These are phyloP conservation scores for Malaclemys terrapin DNA, from an alignment of 2,113 vertebrate species.

Conservation along the genomic window DNA sequence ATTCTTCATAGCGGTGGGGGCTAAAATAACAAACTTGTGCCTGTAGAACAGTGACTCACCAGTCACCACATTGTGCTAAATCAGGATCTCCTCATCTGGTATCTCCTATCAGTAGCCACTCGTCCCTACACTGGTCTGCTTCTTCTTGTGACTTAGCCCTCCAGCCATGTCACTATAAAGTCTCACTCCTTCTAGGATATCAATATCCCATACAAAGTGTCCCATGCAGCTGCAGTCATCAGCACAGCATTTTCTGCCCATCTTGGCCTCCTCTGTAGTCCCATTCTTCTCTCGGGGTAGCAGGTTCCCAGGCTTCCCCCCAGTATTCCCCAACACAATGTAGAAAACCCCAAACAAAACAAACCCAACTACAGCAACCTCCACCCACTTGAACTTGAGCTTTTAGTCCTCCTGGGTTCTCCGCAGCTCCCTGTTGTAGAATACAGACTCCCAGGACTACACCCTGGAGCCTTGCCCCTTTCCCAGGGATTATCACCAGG, in stretches of 20 bases:
- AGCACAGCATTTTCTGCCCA: background rate
- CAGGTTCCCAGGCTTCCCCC: background rate
- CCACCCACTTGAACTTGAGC: background rate
- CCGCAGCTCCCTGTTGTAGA: background rate
- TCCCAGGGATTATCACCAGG: background rate
- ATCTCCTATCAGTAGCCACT: background rate
- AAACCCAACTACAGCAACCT: background rate
- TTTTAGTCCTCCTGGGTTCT: background rate
- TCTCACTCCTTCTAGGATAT: background rate
- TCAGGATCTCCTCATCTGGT: background rate
- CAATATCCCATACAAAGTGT: background rate
- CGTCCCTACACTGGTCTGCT: no score
- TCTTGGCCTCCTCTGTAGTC: background rate
- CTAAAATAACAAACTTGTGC: background rate
- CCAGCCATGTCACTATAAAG: background rate
- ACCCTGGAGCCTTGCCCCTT: background rate
- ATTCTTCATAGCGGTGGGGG: background rate
- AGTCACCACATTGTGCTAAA: background rate
- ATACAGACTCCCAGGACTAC: background rate
- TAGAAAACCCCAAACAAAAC: background rate
- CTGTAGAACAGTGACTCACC: background rate
- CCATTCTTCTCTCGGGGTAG: background rate
- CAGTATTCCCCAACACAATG: background rate
- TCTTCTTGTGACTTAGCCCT: background rate
- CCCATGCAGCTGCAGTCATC: background rate